Evolutionary conservation across 2,888 invertebrate species (phyloP).

Genomic region (Mythimna loreyi): DNA sequence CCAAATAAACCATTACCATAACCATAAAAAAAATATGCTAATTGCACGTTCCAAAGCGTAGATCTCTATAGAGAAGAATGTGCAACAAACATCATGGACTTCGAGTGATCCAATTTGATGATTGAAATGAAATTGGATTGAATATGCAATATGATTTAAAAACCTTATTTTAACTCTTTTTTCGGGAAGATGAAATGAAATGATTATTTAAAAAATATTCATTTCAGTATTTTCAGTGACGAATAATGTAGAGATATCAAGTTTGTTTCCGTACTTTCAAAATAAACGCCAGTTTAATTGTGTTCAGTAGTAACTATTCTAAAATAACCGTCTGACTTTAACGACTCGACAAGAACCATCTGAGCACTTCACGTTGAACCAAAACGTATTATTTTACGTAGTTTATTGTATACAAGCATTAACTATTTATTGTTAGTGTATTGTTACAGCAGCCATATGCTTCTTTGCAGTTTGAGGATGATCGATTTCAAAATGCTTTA

Average conservation of each 20-base stretch:
- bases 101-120: no score
- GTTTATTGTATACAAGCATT: constrained; percentile 41
- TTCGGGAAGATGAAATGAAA: no score
- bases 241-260: neutral
- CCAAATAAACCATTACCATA: no score
- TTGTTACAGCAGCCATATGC: constrained; percentile 2
- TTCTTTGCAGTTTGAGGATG: constrained; percentile 5
- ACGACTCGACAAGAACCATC: constrained; percentile 39
- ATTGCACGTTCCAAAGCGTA: no score
- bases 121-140: no score
- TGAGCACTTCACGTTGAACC: constrained; percentile 5
- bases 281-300: neutral
- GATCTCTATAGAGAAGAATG: no score
- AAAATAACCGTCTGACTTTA: constrained; percentile 26
- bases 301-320: constrained; percentile 1
- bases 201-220: neutral
- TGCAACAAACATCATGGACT: no score
- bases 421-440: constrained; percentile 35
- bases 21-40: no score
- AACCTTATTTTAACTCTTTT: no score
- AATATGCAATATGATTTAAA: no score
- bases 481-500: neutral
- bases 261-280: neutral
- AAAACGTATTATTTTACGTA: constrained; percentile 33
- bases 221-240: no score